Base-by-base conservation (phyloP, 2,888 invertebrate species). In the Argyresthia goedartella region DNA sequence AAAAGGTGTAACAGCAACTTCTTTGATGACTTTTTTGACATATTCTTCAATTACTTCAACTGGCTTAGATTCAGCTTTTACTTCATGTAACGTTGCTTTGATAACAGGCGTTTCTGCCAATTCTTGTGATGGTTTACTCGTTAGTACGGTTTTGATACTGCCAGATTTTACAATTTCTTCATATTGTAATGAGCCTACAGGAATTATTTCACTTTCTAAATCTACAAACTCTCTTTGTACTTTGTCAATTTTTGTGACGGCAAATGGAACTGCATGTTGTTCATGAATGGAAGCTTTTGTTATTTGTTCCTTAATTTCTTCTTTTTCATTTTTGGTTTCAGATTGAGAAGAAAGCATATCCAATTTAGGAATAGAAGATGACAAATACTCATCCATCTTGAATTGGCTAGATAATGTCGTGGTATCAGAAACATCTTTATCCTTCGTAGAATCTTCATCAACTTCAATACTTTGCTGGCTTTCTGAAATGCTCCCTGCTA, bases 201-300 rank as follows among this genome's bases (percentile, higher is more conserved):
- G 76, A 55, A 87, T 87, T 25, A 87, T 87, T 63, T 87, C 80
- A 61, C 73, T 79, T 60, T 86, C 82, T 7, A 86, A 61, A 50
- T 90, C 89, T 53, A 89, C 80, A 53, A 85, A 79, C 57, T 80
- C 72, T 60, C 87, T 84, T 57, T 71, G 66, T 7, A 66, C 55
- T 61, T 70, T 80, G 43, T 80, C 76, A 50, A 81, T 57, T 73
- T 81, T 81, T 33, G 78, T 81, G 0, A 81, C 59, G 8, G 73
- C 57, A 60, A 86, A 86, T 50, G 86, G 86, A 52, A 80, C 51
- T 16, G 82, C 81, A 57, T 80, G 67, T 46, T 69, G 65, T 49
- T 65, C 64, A 41, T 64, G 58, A 11, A 57, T 54, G 41, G 62
- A 59, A 1, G 52, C 55, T 61, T 74, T 80, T 16, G 53, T 59